phyloP scores from a whole-genome alignment of 2,888 invertebrate genomes.

The Drosophila gaucha region DNA sequence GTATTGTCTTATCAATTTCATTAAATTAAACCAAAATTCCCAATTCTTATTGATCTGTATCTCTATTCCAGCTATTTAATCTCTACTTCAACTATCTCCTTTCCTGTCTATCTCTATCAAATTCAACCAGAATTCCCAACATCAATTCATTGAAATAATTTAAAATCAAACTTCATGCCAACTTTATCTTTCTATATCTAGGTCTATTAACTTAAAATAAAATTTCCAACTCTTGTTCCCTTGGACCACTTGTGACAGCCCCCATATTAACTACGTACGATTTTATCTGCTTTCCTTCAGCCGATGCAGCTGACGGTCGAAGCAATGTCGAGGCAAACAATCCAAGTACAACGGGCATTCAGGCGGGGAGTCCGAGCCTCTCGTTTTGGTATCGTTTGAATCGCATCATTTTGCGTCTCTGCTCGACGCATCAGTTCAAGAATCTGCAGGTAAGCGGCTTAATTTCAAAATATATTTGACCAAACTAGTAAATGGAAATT shows the following conservation, averaged over 20 bases:
- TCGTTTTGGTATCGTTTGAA: slow-evolving; percentile 85
- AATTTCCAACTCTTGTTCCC: not conserved
- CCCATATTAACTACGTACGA: not conserved
- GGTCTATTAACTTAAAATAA: too few relatives aligned
- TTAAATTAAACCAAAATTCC: too few relatives aligned
- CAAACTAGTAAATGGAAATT: slow-evolving; percentile 14
- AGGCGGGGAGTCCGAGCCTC: slow-evolving; percentile 83
- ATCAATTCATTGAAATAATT: too few relatives aligned
- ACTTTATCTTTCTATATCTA: too few relatives aligned
- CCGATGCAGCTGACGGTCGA: slow-evolving; percentile 75
- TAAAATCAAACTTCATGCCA: too few relatives aligned
- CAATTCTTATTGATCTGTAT: too few relatives aligned
- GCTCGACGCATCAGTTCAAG: slow-evolving; percentile 91
- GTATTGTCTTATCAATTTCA: too few relatives aligned
- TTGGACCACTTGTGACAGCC: not conserved
- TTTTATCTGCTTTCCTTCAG: slow-evolving; percentile 14
- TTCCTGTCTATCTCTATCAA: too few relatives aligned
- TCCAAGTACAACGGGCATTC: slow-evolving; percentile 59
- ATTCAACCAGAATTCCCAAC: too few relatives aligned
- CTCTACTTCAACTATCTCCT: too few relatives aligned
- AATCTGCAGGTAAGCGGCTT: slow-evolving; percentile 89
- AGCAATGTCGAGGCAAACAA: slow-evolving; percentile 81
- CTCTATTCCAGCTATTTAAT: too few relatives aligned
- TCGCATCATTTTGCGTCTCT: slow-evolving; percentile 87
- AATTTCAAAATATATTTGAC: slow-evolving; percentile 8